Percentiles rank a stretch among this genome's conserved stretches.
These are phyloP conservation scores for Ptychadena robeensis DNA, from an alignment of 2,797 vertebrate genomes.

Conservation along the genomic window DNA sequence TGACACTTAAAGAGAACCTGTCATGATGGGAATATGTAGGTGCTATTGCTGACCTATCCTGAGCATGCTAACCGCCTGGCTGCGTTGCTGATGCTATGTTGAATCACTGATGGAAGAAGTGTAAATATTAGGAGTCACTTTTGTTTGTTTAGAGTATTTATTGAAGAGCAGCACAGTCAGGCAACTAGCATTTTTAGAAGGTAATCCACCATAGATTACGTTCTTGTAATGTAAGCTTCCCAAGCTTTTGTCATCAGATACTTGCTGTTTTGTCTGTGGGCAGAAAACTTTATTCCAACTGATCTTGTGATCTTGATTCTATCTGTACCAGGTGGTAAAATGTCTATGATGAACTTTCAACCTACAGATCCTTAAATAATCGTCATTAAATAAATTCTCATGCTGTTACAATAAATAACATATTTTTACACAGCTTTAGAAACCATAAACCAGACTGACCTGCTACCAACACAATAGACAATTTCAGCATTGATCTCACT, in stretches of 20 bases:
- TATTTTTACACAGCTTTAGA: too few relatives aligned
- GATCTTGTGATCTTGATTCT: too few relatives aligned
- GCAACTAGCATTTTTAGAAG: not conserved
- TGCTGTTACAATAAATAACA: too few relatives aligned
- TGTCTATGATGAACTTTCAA: too few relatives aligned
- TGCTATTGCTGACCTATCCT: not conserved
- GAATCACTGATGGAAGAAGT: not conserved
- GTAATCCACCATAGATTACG: not conserved
- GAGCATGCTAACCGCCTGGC: not conserved
- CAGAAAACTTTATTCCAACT: too few relatives aligned
- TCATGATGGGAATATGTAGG: not conserved
- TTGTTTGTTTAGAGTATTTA: not conserved
- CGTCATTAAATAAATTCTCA: too few relatives aligned
- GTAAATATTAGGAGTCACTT: not conserved
- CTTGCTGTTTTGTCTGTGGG: not conserved
- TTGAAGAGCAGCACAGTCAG: too few relatives aligned
- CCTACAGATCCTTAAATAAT: too few relatives aligned
- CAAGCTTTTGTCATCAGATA: not conserved
- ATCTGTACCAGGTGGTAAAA: too few relatives aligned
- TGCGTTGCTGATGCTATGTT: not conserved
- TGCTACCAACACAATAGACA: too few relatives aligned
- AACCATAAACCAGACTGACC: too few relatives aligned
- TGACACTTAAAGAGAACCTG: slow-evolving; percentile 76
- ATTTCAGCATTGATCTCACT: too few relatives aligned
- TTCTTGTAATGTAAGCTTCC: not conserved